phyloP scores from a whole-genome alignment of 2,797 vertebrate genomes.

The Carcharodon carcharias region DNA sequence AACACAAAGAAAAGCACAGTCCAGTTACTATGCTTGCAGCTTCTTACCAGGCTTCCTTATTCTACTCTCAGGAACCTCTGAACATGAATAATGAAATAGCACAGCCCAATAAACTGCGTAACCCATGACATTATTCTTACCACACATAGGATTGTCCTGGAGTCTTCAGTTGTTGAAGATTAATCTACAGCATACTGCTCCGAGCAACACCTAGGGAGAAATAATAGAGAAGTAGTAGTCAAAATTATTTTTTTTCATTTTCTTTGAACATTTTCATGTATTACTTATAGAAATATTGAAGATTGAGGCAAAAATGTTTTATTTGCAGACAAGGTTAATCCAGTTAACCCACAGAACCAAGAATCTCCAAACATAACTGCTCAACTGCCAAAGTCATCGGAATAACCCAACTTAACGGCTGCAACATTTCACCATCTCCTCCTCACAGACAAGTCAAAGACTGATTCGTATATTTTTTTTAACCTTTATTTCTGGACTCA shows the following conservation, averaged over 20 bases:
- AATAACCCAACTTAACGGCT: too few species aligned
- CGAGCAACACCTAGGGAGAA: not conserved
- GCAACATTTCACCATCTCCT: too few species aligned
- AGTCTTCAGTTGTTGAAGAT: not conserved
- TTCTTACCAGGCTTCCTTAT: too few species aligned
- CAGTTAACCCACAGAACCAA: not conserved
- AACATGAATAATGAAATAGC: not conserved
- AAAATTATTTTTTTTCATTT: not conserved
- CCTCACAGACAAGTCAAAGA: too few species aligned
- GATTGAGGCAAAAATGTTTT: not conserved
- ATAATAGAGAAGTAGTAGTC: not conserved
- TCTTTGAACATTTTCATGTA: not conserved
- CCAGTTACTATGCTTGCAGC: not conserved
- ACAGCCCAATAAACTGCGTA: not conserved
- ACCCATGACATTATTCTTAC: not conserved
- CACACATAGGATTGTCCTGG: not conserved
- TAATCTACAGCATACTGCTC: not conserved
- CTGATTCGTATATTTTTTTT: too few species aligned
- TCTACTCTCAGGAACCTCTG: not conserved
- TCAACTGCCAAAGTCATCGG: too few species aligned
- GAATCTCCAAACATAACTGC: too few species aligned
- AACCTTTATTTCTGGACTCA: too few species aligned
- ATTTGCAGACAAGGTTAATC: not conserved
- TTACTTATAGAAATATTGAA: not conserved
- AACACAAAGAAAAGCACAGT: not conserved